Conservation (phyloP, 2,888 invertebrate genomes). For the Zhuqinia jingwanae region DNA sequence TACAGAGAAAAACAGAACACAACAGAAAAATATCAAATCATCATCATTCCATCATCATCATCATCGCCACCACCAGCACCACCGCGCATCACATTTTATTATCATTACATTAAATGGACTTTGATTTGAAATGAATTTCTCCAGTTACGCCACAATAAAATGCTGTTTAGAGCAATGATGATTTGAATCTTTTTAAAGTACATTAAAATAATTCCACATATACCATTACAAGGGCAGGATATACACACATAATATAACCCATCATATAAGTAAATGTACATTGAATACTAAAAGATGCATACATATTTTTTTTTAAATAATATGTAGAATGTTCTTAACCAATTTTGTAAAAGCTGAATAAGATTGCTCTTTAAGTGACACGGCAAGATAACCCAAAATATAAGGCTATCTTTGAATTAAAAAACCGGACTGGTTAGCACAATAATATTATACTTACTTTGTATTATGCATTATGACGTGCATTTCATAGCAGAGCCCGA, state of each 20-base stretch:
- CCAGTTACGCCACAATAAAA: not conserved
- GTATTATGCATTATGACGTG: not conserved
- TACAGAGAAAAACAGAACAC: not conserved
- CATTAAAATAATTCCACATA: not conserved
- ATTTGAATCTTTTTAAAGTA: not conserved
- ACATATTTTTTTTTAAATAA: not conserved
- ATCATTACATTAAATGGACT: constrained; percentile 56
- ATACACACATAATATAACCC: too few relatives aligned
- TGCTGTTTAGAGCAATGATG: not conserved
- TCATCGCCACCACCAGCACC: too few relatives aligned
- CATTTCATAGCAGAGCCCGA: not conserved
- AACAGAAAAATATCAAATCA: constrained; percentile 35
- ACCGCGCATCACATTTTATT: constrained; percentile 33
- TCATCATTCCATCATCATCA: constrained; percentile 10
- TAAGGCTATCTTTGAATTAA: constrained; percentile 14
- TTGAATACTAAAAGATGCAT: not conserved
- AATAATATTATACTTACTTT: not conserved
- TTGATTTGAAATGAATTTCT: constrained; percentile 53
- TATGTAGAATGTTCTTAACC: not conserved
- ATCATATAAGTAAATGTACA: not conserved
- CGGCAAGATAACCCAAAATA: constrained; percentile 11
- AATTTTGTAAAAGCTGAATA: not conserved
- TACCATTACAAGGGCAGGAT: too few relatives aligned
- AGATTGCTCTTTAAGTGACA: constrained; percentile 6
- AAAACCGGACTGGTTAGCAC: too few relatives aligned